Evolutionary conservation across 2,113 vertebrate genomes (phyloP).

Genomic region (Enhydra lutris): DNA sequence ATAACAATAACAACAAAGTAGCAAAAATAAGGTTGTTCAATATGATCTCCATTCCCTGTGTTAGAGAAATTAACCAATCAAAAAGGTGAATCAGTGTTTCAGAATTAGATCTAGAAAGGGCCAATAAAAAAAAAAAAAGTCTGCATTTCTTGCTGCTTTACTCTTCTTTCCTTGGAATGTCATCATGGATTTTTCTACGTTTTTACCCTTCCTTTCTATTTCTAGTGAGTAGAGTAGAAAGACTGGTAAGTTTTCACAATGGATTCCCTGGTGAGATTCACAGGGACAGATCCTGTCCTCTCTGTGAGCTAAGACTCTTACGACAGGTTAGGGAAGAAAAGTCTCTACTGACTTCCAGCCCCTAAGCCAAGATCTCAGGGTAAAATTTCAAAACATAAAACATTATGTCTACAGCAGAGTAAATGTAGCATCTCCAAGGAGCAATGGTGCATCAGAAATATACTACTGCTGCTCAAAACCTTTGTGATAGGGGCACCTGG

Average conservation of each 20-base stretch:
- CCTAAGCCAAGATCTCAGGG: too few relatives aligned
- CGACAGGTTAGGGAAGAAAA: background rate
- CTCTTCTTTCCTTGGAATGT: background rate
- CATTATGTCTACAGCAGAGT: background rate
- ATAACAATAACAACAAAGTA: background rate
- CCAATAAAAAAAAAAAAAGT: background rate
- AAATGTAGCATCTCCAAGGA: background rate
- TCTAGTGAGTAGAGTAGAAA: background rate
- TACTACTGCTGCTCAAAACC: background rate
- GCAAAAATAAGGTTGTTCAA: background rate
- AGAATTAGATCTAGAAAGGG: background rate
- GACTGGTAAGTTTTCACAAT: background rate
- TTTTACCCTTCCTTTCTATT: background rate
- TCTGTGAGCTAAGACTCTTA: background rate
- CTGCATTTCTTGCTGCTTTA: background rate
- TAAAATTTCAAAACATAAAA: background rate
- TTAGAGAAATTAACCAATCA: background rate
- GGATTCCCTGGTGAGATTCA: background rate
- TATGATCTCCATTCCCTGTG: background rate
- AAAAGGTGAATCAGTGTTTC: background rate
- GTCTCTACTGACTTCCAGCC: fast-evolving
- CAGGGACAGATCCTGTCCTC: background rate
- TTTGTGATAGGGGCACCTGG: background rate
- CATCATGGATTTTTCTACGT: background rate
- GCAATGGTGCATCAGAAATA: background rate